Base-by-base conservation (phyloP, 2,888 invertebrate species). In the Patella pellucida region DNA sequence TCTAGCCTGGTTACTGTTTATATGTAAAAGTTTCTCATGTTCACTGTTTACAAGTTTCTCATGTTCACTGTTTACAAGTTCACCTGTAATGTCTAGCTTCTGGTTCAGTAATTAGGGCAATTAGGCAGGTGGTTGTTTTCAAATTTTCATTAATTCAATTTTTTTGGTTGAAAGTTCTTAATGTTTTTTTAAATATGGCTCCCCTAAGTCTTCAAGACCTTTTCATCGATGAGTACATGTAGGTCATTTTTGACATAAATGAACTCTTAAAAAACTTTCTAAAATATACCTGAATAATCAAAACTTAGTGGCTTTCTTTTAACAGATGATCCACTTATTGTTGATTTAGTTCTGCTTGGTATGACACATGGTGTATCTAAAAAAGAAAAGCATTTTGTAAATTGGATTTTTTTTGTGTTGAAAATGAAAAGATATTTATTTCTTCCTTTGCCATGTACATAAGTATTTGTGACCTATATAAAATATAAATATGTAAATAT, bases 271-370 rank as follows among this genome's bases (percentile, higher is more conserved):
- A 41, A 9, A 41, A 41, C 9, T 54, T 50, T 50, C 27, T 5
- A n/a, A n/a, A 68, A 16, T 50, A 73, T 75, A 81, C 81, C 81
- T 75, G 81, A 78, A 76, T 81, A 81, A 19, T 73, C 71, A 78
- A 81, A 81, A 23, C 56, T 68, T 9, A 62, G 71, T 19, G 52
- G 51, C 50, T 77, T 74, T 52, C 62, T 77, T 19, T 51, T 27
- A 51, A 74, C 50, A 19, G 19, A 7, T 4, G 50, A 68, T 68
- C n/a, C 50, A n/a, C 51, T 69, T 74, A 52, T 50, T n/a, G 52
- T 51, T 19, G 19, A 19, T 19, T 16, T 52, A 11, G 12, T 51
- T 71, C 52, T 71, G 50, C 27, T 27, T 71, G 12, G 41, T 16
- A 19, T n/a, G 50, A 51, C 16, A 50, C 51, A 50, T 52, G 16